Base-by-base conservation (phyloP, 2,888 invertebrate genomes). In the Drosophila kuntzei region DNA sequence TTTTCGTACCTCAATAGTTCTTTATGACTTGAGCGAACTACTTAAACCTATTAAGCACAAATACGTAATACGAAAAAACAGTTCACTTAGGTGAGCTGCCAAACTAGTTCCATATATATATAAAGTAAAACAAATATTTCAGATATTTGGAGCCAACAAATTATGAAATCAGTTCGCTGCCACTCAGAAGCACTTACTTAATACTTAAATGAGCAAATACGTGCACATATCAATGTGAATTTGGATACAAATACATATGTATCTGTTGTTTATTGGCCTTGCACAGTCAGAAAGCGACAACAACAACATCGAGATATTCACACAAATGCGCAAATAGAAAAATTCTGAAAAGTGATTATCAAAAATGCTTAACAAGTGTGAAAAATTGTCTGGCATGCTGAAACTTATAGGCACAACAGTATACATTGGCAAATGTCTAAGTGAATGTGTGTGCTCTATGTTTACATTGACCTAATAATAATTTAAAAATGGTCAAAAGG, bases 291-390 rank as follows among this genome's bases (percentile, higher is more conserved):
- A 44, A 37, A 37, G 25, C 25, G 37, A 46, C 11, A 46, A 18
- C 47, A 29, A 39, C 34, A 14, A 22, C 46, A 20, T 18, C 9
- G 25, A 36, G 9, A 22, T 44, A 14, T 61, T 71, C 55, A 54
- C 53, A 60, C 39, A 60, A 49, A 44, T 49, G 32, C 49, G 55
- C 36, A 49, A 72, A 71, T 59, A 41, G 67, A 44, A 71, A 76
- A 76, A 60, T 62, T 16, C 37, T 57, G 32, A 58, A 61, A 61
- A 46, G 22, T 51, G 66, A 72, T 71, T 71, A 57, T 39, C 32
- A 44, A 71, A 71, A 72, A 62, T 53, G 41, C 51, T 47, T 41
- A 72, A 71, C 53, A 71, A 75, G 77, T 76, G 75, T 71, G 77
- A 76, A 67, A 71, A 71, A 49, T 71, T 11, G 53, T 39, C 39